Conservation (phyloP, 2,113 vertebrate genomes). For the Cottus gobio region DNA sequence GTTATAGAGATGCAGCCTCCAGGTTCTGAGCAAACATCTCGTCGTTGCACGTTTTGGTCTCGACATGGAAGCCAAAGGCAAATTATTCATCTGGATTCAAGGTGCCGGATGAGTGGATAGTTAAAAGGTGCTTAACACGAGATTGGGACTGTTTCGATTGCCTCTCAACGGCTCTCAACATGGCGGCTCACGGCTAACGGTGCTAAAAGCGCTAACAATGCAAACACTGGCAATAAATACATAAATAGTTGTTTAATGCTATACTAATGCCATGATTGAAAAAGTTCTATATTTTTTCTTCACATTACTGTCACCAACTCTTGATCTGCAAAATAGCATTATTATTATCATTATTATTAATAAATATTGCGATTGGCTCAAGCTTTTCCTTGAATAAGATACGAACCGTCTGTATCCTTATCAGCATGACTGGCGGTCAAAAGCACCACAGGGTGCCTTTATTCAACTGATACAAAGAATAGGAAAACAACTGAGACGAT, state of each 20-base stretch:
- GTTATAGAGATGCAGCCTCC: not conserved
- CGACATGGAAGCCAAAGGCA: not conserved
- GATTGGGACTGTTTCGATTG: no score
- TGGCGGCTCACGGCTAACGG: no score
- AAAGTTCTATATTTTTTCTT: no score
- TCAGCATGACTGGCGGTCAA: not conserved
- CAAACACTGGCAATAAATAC: no score
- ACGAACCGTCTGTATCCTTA: not conserved
- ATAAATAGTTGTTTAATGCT: no score
- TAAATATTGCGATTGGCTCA: no score
- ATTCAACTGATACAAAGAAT: not conserved
- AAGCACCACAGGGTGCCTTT: not conserved
- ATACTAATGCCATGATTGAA: not conserved
- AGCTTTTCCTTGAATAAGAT: no score
- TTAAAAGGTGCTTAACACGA: not conserved
- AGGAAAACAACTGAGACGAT: not conserved
- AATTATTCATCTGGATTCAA: not conserved
- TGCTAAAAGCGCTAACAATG: no score
- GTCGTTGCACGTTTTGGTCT: no score
- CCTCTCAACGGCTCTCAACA: no score
- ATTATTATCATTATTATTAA: no score
- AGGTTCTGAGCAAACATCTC: not conserved
- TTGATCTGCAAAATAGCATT: not conserved
- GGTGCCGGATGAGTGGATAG: not conserved
- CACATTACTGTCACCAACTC: not conserved